Evolutionary conservation across 1,140 invertebrate species (phyloP).

Genomic region (Plutomurus gul): DNA sequence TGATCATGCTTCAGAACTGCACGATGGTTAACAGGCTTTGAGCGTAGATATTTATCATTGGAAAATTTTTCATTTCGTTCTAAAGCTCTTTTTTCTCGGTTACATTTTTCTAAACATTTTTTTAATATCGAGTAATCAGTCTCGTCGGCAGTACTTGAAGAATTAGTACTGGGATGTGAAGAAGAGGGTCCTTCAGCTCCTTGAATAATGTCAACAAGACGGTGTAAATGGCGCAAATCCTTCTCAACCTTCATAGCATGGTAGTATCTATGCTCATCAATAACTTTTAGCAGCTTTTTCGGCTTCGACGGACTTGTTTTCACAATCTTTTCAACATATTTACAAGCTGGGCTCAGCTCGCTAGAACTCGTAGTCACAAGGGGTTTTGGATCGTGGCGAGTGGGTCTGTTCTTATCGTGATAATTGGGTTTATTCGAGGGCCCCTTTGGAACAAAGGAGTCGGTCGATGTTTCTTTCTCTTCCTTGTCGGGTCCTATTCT

Average conservation of each 20-base stretch:
- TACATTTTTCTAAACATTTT: neutral
- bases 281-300: neutral
- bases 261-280: conserved; percentile 1
- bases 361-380: neutral
- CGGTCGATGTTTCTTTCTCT: neutral
- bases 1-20: too few species aligned
- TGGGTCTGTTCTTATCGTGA: neutral
- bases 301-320: neutral
- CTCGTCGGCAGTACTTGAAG: neutral
- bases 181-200: neutral
- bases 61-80: neutral
- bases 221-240: neutral
- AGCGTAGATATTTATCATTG: neutral
- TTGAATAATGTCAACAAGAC: neutral
- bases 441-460: neutral
- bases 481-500: neutral
- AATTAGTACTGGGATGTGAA: neutral
- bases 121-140: neutral
- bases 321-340: neutral
- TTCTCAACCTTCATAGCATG: conserved; percentile 1
- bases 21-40: too few species aligned
- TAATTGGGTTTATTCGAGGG: neutral
- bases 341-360: neutral
- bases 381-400: neutral
- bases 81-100: neutral